Evolutionary conservation across 2,113 vertebrate genomes (phyloP).

Genomic region (Menidia beryllina): DNA sequence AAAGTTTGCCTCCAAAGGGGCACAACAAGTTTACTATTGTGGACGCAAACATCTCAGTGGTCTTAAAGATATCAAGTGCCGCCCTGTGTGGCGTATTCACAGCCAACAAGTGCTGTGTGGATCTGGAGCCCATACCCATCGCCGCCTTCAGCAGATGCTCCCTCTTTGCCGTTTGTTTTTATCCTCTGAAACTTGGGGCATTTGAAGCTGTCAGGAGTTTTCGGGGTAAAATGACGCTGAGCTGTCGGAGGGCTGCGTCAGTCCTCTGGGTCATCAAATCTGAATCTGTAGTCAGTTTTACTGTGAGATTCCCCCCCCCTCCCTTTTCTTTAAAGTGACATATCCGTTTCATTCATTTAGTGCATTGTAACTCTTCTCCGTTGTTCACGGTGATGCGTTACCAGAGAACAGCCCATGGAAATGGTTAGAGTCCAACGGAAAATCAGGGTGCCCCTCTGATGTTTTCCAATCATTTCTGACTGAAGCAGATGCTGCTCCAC

Average conservation of each 20-base stretch:
- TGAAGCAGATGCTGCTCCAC: conserved; percentile 1
- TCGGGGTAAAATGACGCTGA: no score
- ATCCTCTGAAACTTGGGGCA: no score
- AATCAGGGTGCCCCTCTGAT: not conserved
- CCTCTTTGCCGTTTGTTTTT: conserved; percentile 2
- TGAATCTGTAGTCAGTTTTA: no score
- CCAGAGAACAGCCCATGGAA: not conserved
- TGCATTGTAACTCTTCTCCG: not conserved
- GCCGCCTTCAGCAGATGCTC: conserved; percentile 31
- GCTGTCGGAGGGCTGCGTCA: no score
- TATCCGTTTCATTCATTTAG: not conserved
- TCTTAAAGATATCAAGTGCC: conserved; percentile 43
- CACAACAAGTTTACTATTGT: conserved; percentile 34
- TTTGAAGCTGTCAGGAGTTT: no score
- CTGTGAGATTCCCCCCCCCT: no score
- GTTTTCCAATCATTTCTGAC: not conserved
- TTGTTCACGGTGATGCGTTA: not conserved
- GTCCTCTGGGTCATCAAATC: no score
- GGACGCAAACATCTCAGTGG: conserved; percentile 30
- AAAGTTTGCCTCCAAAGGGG: conserved; percentile 39
- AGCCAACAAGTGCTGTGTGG: not conserved
- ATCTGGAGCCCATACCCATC: not conserved
- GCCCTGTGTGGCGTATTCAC: conserved; percentile 22
- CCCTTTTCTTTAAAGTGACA: conserved; percentile 8
- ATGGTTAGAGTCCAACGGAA: not conserved